Percentiles rank a stretch among this genome's conserved stretches.
These are phyloP conservation scores for Eremobia ochroleuca DNA, from an alignment of 2,888 invertebrate species.

Conservation along the genomic window DNA sequence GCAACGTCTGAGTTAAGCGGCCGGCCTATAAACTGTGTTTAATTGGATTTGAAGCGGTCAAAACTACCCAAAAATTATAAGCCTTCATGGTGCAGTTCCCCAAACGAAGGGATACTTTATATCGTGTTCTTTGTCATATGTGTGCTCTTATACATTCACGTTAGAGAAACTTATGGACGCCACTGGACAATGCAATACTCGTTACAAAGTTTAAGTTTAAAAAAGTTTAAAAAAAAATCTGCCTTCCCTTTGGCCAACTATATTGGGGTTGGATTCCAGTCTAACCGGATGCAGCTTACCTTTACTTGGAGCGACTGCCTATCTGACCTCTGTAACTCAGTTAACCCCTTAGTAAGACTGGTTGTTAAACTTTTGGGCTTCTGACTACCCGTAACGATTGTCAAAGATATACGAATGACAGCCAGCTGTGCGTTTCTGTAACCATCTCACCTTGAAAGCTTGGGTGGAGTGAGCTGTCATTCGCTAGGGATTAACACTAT, in stretches of 20 bases:
- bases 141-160: background rate
- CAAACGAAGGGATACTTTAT: background rate
- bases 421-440: too few species aligned
- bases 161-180: background rate
- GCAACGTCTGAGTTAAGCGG: too few species aligned
- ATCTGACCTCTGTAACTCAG: background rate
- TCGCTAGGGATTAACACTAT: too few species aligned
- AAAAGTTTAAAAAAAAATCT: background rate
- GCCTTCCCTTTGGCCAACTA: background rate
- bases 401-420: background rate
- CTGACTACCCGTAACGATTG: background rate
- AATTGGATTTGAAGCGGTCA: background rate
- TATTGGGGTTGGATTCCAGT: background rate
- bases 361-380: background rate
- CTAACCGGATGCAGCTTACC: background rate
- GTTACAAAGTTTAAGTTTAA: background rate
- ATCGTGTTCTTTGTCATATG: background rate
- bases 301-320: background rate
- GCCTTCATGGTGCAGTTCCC: background rate
- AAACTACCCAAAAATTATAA: background rate
- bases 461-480: too few species aligned
- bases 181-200: too few species aligned
- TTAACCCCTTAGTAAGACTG: background rate
- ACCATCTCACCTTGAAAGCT: too few species aligned
- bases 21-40: background rate